phyloP scores from a whole-genome alignment of 1,140 invertebrate species.

The Drosophila mojavensis region DNA sequence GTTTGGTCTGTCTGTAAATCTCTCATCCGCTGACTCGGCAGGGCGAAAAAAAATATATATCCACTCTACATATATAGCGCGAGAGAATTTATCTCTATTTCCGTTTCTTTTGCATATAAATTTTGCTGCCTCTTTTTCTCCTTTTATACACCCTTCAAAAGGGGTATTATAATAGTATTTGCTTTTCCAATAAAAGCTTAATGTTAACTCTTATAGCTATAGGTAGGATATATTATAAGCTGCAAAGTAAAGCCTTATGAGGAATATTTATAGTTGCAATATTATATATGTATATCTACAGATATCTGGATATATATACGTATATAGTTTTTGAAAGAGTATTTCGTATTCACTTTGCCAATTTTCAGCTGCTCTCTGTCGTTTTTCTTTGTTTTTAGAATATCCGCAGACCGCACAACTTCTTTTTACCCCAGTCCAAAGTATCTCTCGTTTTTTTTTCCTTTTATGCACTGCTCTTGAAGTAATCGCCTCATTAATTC shows the following conservation, averaged over 20 bases:
- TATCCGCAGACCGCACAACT: constrained; percentile 58
- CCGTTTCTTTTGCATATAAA: constrained; percentile 77
- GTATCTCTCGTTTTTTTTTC: constrained; percentile 23
- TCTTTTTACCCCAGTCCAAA: constrained; percentile 34
- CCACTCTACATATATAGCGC: constrained; percentile 12
- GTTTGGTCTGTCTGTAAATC: constrained; percentile 67
- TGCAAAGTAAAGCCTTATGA: too few relatives aligned
- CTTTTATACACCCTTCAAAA: neutral
- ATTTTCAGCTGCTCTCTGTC: neutral
- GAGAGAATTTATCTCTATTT: constrained; percentile 78
- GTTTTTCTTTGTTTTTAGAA: constrained; percentile 69
- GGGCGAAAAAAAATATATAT: constrained; percentile 50
- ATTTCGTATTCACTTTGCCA: neutral
- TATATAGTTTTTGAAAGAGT: neutral
- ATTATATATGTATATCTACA: neutral
- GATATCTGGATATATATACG: neutral
- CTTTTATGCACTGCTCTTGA: constrained; percentile 50
- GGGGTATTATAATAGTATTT: neutral
- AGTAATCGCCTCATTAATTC: constrained; percentile 82
- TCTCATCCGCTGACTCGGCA: constrained; percentile 67
- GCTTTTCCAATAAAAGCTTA: too few relatives aligned
- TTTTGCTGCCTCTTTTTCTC: constrained; percentile 50
- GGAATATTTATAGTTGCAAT: neutral
- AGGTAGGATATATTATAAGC: too few relatives aligned
- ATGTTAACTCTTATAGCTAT: too few relatives aligned